Percentiles rank a stretch among this genome's conserved stretches.
Evolutionary conservation across 2,797 vertebrate species (phyloP).

Genomic region (Orestias chungarensis): DNA sequence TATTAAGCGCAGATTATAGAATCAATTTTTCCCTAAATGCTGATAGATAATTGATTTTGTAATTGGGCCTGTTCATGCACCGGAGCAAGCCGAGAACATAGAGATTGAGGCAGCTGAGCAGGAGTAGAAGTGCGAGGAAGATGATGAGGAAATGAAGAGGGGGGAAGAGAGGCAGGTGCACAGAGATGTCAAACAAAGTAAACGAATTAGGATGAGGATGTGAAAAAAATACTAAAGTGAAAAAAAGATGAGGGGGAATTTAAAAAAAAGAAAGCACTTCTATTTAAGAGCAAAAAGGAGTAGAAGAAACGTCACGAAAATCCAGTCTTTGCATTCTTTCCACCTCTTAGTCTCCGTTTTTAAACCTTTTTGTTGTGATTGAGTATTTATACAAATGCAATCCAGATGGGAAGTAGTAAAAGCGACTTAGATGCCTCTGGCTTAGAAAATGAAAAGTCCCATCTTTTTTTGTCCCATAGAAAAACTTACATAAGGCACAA

Average conservation of each 20-base stretch:
- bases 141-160: conserved; percentile 10
- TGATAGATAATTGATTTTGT: conserved; percentile 77
- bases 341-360: conserved; percentile 6
- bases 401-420: conserved; percentile 21
- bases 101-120: conserved; percentile 24
- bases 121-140: conserved; percentile 38
- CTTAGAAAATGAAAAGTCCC: conserved; percentile 16
- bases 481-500: conserved; percentile 21
- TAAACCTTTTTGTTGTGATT: conserved; percentile 17
- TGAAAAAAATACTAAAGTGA: neutral
- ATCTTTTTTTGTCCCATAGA: conserved; percentile 17
- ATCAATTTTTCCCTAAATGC: conserved; percentile 72
- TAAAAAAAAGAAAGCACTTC: conserved; percentile 2
- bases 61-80: conserved; percentile 67
- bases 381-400: conserved; percentile 10
- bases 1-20: conserved; percentile 25
- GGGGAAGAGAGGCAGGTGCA: conserved; percentile 44
- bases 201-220: conserved; percentile 9
- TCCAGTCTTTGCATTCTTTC: neutral
- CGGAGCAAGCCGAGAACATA: conserved; percentile 34
- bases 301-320: conserved; percentile 12
- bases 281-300: conserved; percentile 1
- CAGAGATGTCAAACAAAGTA: conserved; percentile 25
- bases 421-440: conserved; percentile 12
- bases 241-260: neutral